A percentile compares a stretch with the other conserved stretches of the same genome.
phyloP scores from a whole-genome alignment of 2,888 invertebrate genomes.

The Apeira syringaria region DNA sequence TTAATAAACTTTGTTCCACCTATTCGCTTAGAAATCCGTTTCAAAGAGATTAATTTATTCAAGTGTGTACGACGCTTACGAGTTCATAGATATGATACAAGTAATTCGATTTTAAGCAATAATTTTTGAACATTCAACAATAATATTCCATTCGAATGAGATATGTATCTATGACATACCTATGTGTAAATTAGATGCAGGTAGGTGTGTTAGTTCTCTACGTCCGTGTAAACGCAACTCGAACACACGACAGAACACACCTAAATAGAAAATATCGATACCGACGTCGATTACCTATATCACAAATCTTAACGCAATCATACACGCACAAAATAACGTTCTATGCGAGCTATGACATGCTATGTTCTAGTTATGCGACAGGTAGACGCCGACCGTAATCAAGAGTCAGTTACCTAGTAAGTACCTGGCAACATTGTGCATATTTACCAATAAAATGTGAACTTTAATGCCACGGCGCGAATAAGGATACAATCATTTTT shows the following conservation, averaged over 20 bases:
- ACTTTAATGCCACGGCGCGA: conserved; percentile 36
- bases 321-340: conserved; percentile 61
- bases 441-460: conserved; percentile 39
- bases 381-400: conserved; percentile 61
- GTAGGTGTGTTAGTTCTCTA: too few species aligned
- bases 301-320: conserved; percentile 72
- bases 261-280: conserved; percentile 46
- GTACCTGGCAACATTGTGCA: conserved; percentile 52
- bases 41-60: too few species aligned
- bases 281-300: conserved; percentile 61
- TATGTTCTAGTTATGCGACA: conserved; percentile 77
- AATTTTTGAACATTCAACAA: too few species aligned
- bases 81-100: too few species aligned
- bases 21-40: too few species aligned
- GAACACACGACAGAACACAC: conserved; percentile 36
- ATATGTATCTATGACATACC: too few species aligned
- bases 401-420: conserved; percentile 47
- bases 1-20: too few species aligned
- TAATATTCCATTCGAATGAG: too few species aligned
- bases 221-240: conserved; percentile 30
- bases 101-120: too few species aligned
- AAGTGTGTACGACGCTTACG: too few species aligned
- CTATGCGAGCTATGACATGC: conserved; percentile 71
- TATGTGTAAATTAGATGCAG: too few species aligned
- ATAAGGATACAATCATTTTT: conserved; percentile 48